Evolutionary conservation across 2,888 invertebrate species (phyloP), one percentile per base, ranked within the genome.

Genomic region (Brenthis hecate): DNA sequence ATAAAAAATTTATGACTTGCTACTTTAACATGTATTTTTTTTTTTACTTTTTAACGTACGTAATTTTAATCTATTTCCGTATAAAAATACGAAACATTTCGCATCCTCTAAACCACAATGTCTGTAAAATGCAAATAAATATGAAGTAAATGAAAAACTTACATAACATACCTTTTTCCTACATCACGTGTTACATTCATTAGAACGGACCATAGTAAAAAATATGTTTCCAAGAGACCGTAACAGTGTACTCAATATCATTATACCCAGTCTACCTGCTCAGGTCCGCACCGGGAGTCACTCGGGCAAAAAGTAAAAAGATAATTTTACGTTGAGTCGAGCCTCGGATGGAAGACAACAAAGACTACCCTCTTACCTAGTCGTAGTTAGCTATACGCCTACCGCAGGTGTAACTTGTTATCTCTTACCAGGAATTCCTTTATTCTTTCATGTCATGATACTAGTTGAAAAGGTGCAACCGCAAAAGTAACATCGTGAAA

Each of bases 321-420:
- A 88, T 87, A 89, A 88, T 88, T 88, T 89, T 90, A 86, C 86
- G 90, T 85, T 80, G 84, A 88, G 84, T 81, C 85, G 83, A 77
- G 82, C 80, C 84, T 82, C 82, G 80, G 80, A 80, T 84, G 85
- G 82, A 85, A 85, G 87, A 86, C 89, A 90, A 91, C 89, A 91
- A 91, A 91, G 90, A 86, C 84, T 85, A 84, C 81, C 79, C 80
- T 83, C 64, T 86, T 87, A 86, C 86, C 87, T 86, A 88, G 89
- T 88, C 88, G 86, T 87, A 88, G 86, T 84, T 86, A 88, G 86
- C 85, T 91, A 86, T 85, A 61, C 55, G 63, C 64, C 69, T 68
- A 84, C 86, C 83, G 88, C 90, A 89, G 89, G 88, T 91, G 90
- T 85, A 85, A 86, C 86, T 88, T 86, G 86, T 88, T 91, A 89